Evolutionary conservation across 2,113 vertebrate species (phyloP).

Genomic region (Brachypteracias leptosomus): DNA sequence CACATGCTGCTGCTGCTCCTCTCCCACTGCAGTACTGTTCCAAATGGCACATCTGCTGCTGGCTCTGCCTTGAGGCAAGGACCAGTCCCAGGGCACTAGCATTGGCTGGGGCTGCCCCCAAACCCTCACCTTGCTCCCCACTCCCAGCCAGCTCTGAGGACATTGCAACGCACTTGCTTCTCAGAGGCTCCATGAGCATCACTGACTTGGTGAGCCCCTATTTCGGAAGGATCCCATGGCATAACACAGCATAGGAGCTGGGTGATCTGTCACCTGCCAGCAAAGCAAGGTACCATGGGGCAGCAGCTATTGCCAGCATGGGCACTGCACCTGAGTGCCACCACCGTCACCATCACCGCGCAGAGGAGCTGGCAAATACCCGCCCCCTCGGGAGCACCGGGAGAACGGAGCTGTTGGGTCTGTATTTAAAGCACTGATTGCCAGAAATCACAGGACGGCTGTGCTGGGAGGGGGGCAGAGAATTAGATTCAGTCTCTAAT

Average conservation of each 20-base stretch:
- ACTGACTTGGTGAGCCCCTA: fast-evolving
- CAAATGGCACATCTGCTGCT: background rate
- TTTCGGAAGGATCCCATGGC: fast-evolving
- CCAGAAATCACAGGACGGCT: constrained; percentile 76
- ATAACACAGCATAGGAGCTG: fast-evolving
- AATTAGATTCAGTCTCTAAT: constrained; percentile 82
- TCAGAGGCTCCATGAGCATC: fast-evolving
- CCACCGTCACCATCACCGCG: fast-evolving
- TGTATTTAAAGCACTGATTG: constrained; percentile 77
- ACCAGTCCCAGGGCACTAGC: fast-evolving
- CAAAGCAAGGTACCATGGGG: background rate
- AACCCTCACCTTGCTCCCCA: fast-evolving
- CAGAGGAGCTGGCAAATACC: background rate
- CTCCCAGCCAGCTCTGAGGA: background rate
- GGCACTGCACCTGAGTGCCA: background rate
- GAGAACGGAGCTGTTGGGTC: constrained; percentile 45
- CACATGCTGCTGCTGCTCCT: fast-evolving
- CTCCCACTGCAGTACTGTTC: fast-evolving
- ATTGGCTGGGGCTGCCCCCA: background rate
- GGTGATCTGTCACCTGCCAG: background rate
- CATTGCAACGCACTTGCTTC: fast-evolving
- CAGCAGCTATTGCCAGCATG: background rate
- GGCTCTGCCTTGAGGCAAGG: background rate
- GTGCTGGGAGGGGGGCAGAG: constrained; percentile 69
- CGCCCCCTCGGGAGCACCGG: background rate